These are phyloP conservation scores for Globicephala melas DNA, from an alignment of 2,113 vertebrate genomes.

Conservation along the genomic window DNA sequence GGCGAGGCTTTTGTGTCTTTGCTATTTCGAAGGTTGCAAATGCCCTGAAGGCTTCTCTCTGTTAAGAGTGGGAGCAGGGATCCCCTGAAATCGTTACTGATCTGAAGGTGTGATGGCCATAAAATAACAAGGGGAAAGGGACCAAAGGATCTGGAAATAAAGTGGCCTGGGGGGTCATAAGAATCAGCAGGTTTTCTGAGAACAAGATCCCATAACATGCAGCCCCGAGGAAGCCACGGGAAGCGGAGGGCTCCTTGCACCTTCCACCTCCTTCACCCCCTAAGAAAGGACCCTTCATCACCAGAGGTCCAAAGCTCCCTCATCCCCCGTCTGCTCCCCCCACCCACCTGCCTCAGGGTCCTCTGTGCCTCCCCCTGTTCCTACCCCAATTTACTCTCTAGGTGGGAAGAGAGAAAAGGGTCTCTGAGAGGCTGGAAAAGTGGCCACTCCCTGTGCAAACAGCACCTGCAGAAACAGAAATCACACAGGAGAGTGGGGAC, in stretches of 20 bases:
- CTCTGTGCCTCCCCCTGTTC: not conserved
- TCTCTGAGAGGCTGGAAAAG: not conserved
- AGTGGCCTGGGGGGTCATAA: rapidly evolving
- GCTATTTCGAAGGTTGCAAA: slow-evolving; percentile 44
- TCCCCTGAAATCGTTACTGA: slow-evolving; percentile 5
- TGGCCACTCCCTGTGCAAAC: not conserved
- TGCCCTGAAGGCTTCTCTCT: slow-evolving; percentile 59
- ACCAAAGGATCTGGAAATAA: not conserved
- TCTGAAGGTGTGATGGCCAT: not conserved
- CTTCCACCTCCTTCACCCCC: rapidly evolving
- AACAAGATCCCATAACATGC: not conserved
- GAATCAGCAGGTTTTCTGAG: not conserved
- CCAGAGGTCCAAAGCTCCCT: rapidly evolving
- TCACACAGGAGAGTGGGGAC: rapidly evolving
- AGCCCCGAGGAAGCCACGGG: not conserved
- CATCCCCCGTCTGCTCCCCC: rapidly evolving
- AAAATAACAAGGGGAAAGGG: not conserved
- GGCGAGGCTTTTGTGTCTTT: slow-evolving; percentile 37
- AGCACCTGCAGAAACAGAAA: not conserved
- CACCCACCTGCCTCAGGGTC: rapidly evolving
- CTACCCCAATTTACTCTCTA: rapidly evolving
- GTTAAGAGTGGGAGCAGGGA: not conserved
- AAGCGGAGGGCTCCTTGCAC: rapidly evolving
- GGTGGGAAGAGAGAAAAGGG: too few relatives aligned
- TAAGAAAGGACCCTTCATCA: not conserved